Evolutionary conservation across 1,140 invertebrate species (phyloP), one percentile per base, ranked within the genome.

Genomic region (Arctopsyche grandis): DNA sequence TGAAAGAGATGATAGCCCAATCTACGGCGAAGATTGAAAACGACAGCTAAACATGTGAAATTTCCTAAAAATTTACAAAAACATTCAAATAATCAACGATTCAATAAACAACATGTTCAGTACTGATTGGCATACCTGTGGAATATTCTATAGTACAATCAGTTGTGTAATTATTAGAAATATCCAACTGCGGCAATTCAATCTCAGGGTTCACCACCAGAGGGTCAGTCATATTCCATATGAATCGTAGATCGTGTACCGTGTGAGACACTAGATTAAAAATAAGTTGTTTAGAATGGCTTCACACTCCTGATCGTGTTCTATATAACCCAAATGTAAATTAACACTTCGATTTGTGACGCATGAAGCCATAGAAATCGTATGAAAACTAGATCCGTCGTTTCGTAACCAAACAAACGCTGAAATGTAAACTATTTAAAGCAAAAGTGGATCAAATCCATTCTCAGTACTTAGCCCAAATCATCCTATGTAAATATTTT

Each of bases 101-200:
- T 52, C 16, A 52, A 5, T 14, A 5, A 10, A 10, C 21, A 4
- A 9, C 21, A 26, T 16, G 1, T 66, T 9, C 3, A n/a, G 5
- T 5, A 19, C 4, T 52, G 48, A 14, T 14, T 52, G 1, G 3
- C 12, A 52, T 87, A 93, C 93, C 95, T 74, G 95, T 96, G 24
- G 94, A 95, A 85, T 96, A 96, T 84, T 95, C 93, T 77, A 95
- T 95, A 60, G 95, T 96, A 84, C 95, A 96, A 85, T 96, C 94
- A 14, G 93, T 93, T 5, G 95, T 96, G 83, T 94, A 95, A 87
- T 96, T 96, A 83, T 94, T 94, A 0, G 94, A 93, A 83, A 96
- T 95, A 85, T 96, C 94, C 56, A 96, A 88, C 85, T 96, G 95
- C 0, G 95, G 95, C 82, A 96, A 87, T 86, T 96, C 94, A 80